Percentiles rank a stretch among this genome's conserved stretches.
These are phyloP conservation scores for Phenganax subtilis DNA, from an alignment of 92 coral and sea anemone species.

Conservation along the genomic window DNA sequence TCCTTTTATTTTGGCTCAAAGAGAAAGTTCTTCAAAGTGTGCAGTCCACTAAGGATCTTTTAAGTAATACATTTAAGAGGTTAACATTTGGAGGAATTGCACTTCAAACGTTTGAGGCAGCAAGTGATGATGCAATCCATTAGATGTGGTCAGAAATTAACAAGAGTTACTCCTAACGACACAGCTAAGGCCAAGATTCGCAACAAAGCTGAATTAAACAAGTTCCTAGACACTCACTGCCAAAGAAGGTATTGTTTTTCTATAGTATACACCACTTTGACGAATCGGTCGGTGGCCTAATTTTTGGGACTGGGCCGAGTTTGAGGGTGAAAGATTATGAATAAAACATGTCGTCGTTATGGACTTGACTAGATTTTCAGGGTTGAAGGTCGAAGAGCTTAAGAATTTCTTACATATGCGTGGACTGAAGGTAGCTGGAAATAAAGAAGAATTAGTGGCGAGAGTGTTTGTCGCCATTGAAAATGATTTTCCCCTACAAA, in stretches of 20 bases:
- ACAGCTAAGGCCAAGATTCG: neutral
- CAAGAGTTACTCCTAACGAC: neutral
- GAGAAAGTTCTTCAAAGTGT: constrained; percentile 1
- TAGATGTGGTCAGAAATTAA: constrained; percentile 10
- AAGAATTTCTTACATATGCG: constrained; percentile 42
- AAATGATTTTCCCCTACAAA: constrained; percentile 41
- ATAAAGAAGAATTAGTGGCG: constrained; percentile 48
- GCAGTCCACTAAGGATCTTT: constrained; percentile 3
- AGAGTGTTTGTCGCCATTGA: constrained; percentile 48
- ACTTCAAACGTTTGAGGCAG: neutral
- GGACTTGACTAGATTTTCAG: constrained; percentile 39
- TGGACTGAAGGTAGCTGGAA: constrained; percentile 43
- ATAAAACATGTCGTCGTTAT: constrained; percentile 30
- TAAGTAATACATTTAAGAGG: neutral
- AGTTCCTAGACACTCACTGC: constrained; percentile 19
- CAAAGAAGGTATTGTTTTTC: neutral
- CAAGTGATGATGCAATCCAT: constrained; percentile 3
- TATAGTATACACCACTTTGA: neutral
- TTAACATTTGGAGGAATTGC: constrained; percentile 7
- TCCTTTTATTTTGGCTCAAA: neutral
- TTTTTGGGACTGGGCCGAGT: constrained; percentile 5
- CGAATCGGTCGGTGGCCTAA: no score
- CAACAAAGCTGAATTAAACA: constrained; percentile 7
- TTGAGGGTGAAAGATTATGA: constrained; percentile 17
- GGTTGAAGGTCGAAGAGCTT: constrained; percentile 46